Conservation (phyloP, 2,888 invertebrate genomes). For the Onthophagus sagittarius region DNA sequence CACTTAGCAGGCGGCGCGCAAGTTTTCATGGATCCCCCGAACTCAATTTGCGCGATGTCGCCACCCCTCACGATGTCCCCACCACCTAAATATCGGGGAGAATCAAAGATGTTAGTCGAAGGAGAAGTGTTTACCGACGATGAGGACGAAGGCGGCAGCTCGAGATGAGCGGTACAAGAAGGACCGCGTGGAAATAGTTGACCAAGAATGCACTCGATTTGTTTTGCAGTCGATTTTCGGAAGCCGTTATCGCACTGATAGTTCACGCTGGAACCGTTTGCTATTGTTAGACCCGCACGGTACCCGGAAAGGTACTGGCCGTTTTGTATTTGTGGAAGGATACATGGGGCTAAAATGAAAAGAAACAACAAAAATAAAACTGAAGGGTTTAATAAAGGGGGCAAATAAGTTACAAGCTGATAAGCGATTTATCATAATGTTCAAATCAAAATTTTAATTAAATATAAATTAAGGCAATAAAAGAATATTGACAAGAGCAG, state of each 20-base stretch:
- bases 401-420: neutral
- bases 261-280: slow-evolving; percentile 73
- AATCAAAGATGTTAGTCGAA: slow-evolving; percentile 32
- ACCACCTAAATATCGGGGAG: slow-evolving; percentile 47
- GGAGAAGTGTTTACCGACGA: slow-evolving; percentile 16
- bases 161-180: slow-evolving; percentile 47
- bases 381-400: neutral
- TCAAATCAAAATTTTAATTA: neutral
- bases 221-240: slow-evolving; percentile 53
- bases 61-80: slow-evolving; percentile 52
- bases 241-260: slow-evolving; percentile 64
- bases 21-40: slow-evolving; percentile 42
- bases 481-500: neutral
- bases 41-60: slow-evolving; percentile 58
- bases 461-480: neutral
- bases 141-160: slow-evolving; percentile 15
- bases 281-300: slow-evolving; percentile 73
- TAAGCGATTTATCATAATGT: neutral
- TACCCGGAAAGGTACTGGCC: slow-evolving; percentile 76
- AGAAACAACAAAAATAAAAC: neutral
- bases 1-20: slow-evolving; percentile 70
- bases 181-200: slow-evolving; percentile 58
- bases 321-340: slow-evolving; percentile 61
- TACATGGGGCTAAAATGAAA: slow-evolving; percentile 59
- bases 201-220: slow-evolving; percentile 62